Percentiles rank a stretch among this genome's conserved stretches.
Evolutionary conservation across 2,113 vertebrate species (phyloP).

Genomic region (Amphiprion percula): DNA sequence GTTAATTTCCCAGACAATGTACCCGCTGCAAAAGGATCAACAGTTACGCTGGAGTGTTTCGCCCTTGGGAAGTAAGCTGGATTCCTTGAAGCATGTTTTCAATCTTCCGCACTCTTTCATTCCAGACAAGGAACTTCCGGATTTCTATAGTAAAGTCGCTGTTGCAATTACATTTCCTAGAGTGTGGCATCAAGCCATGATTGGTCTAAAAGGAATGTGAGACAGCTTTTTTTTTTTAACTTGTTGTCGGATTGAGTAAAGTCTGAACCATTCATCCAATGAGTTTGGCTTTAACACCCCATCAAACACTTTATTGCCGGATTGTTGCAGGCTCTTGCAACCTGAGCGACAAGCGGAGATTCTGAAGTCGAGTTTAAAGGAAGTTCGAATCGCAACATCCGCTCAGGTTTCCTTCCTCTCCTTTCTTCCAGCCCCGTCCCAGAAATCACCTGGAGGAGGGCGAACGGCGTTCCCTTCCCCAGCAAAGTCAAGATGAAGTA

Average conservation of each 20-base stretch:
- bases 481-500: constrained; percentile 92
- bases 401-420: constrained; percentile 25
- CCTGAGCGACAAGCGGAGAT: neutral
- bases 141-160: constrained; percentile 51
- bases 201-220: constrained; percentile 38
- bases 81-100: constrained; percentile 75
- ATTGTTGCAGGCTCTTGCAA: constrained; percentile 39
- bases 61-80: constrained; percentile 95
- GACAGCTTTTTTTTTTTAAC: constrained; percentile 16
- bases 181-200: constrained; percentile 32
- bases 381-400: constrained; percentile 16
- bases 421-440: constrained; percentile 89
- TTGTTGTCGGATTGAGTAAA: constrained; percentile 45
- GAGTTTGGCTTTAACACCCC: constrained; percentile 33
- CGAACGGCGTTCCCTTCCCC: constrained; percentile 91
- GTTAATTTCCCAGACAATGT: constrained; percentile 94
- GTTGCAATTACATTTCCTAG: constrained; percentile 61
- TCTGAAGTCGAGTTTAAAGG: constrained; percentile 14
- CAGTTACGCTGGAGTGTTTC: constrained; percentile 95
- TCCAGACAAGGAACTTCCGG: constrained; percentile 28
- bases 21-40: constrained; percentile 92
- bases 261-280: constrained; percentile 37
- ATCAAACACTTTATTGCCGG: constrained; percentile 38
- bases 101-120: constrained; percentile 62
- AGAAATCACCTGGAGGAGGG: constrained; percentile 94